A percentile compares a stretch with the other conserved stretches of the same genome.
phyloP scores from a whole-genome alignment of 2,797 vertebrate species.

The Paramormyrops hopkinsi region DNA sequence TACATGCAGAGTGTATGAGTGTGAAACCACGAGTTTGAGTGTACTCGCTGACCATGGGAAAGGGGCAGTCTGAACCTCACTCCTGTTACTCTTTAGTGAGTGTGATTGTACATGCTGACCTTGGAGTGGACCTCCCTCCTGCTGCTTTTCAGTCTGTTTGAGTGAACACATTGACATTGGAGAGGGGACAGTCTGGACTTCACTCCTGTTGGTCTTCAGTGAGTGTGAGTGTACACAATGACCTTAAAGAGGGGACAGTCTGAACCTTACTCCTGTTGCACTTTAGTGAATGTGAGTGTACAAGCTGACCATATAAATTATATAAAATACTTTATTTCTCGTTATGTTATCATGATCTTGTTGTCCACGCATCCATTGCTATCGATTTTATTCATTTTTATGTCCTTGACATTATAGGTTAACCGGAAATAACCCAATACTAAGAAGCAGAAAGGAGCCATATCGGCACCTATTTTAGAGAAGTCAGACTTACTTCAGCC shows the following conservation, averaged over 20 bases:
- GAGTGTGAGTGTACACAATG: background rate
- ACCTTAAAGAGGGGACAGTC: constrained; percentile 68
- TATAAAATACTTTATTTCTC: too few relatives aligned
- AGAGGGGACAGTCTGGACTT: constrained; percentile 52
- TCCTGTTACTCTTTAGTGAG: background rate
- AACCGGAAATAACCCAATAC: too few relatives aligned
- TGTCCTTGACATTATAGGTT: too few relatives aligned
- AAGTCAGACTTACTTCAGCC: too few relatives aligned
- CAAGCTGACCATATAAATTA: constrained; percentile 46
- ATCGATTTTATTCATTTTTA: too few relatives aligned
- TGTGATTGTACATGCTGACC: background rate
- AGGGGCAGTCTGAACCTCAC: background rate
- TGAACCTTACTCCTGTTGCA: constrained; percentile 69
- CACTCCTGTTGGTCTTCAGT: constrained; percentile 61
- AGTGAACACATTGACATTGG: background rate
- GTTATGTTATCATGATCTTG: too few relatives aligned
- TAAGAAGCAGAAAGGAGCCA: too few relatives aligned
- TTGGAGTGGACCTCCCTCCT: background rate
- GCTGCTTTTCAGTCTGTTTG: background rate
- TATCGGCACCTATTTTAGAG: too few relatives aligned
- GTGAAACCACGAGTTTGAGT: background rate
- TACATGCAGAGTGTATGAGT: background rate
- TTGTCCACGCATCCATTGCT: too few relatives aligned
- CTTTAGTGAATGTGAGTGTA: constrained; percentile 35
- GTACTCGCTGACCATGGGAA: background rate